These are phyloP conservation scores for Neosilurus hyrtlii DNA, from an alignment of 2,797 vertebrate species.

Conservation along the genomic window DNA sequence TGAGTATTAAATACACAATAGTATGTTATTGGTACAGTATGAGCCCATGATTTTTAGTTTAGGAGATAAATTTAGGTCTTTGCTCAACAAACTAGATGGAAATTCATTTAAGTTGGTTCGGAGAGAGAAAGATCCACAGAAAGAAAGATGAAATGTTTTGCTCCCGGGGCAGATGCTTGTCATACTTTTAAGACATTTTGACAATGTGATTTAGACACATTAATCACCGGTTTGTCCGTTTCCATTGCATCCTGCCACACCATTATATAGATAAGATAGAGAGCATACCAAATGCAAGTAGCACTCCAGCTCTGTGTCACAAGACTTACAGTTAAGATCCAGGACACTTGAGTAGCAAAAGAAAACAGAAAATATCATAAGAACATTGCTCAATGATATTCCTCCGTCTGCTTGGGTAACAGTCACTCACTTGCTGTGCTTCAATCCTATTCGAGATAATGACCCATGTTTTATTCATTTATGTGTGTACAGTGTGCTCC, in stretches of 20 bases:
- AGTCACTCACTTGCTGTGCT: constrained; percentile 49
- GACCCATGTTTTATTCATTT: constrained; percentile 63
- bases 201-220: constrained; percentile 57
- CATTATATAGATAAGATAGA: constrained; percentile 13
- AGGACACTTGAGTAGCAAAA: not conserved
- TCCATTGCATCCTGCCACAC: not conserved
- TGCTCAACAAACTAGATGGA: not conserved
- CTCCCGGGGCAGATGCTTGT: constrained; percentile 43
- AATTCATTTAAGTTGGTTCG: not conserved
- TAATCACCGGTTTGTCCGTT: constrained; percentile 54
- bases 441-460: constrained; percentile 59
- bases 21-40: not conserved
- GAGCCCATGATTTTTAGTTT: not conserved
- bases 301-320: constrained; percentile 6
- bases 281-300: constrained; percentile 17
- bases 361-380: not conserved
- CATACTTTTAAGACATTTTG: constrained; percentile 47
- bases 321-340: not conserved
- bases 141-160: constrained; percentile 4
- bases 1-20: not conserved
- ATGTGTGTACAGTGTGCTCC: constrained; percentile 27
- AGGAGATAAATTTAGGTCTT: not conserved
- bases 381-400: not conserved
- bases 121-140: not conserved
- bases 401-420: constrained; percentile 2